Base-by-base conservation (phyloP, 2,797 vertebrate genomes). In the Galagoides demidoff region DNA sequence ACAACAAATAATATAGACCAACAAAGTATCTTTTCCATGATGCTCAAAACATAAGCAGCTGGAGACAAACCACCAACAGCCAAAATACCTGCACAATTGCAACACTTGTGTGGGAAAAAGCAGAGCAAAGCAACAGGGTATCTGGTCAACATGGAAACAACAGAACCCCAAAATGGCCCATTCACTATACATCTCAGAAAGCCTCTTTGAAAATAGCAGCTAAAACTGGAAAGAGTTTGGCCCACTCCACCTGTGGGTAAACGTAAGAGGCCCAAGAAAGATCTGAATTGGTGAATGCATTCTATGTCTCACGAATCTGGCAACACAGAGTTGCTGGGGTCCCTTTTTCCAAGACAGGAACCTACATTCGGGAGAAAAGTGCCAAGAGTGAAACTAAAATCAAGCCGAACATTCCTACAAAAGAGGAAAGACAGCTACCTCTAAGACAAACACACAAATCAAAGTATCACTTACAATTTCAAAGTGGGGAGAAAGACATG, bases 401-500 rank as follows among this genome's bases (percentile, higher is more conserved):
- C 3, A 11, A 86, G 10, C 25, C 82, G 45, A 87, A 84, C 7
- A 92, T 29, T 25, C 43, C 88, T 66, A 77, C 31, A 76, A 20
- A 89, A 71, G 37, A 59, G 45, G 7, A 61, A 89, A 89, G 22
- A 10, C 17, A 52, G 14, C 27, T 39, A 74, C 25, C 27, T 34
- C n/a, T 23, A 81, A 90, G 57, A 77, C 52, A 91, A 20, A 91
- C 16, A n/a, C 13, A 2, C 27, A 27, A 85, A 14, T 85, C 45
- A 91, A 88, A 83, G 31, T 23, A 4, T n/a, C 79, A 52, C 27
- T 73, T 39, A 81, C 4, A 73, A 83, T 73, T 96, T 94, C 34
- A 90, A 64, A 70, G 71, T 57, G n/a, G 81, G 31, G 31, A 57
- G 34, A 89, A 43, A 82, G 9, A 83, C 27, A 76, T 19, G 83